phyloP scores from a whole-genome alignment of 2,797 vertebrate genomes.

The Gambusia yucatana region DNA sequence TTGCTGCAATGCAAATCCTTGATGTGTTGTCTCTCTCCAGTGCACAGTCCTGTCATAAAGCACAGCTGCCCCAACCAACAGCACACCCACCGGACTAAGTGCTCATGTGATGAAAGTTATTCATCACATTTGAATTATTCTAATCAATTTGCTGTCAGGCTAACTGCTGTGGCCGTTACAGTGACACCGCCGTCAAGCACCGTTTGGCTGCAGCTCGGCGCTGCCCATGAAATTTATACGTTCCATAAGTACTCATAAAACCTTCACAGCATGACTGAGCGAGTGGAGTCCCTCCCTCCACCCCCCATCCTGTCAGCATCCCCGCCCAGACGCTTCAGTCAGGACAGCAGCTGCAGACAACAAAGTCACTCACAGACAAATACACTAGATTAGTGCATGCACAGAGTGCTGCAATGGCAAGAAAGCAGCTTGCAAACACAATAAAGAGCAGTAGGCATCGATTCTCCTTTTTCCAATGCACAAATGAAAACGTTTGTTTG shows the following conservation, averaged over 20 bases:
- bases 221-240: slow-evolving; percentile 82
- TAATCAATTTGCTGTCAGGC: slow-evolving; percentile 97
- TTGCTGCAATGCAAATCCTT: slow-evolving; percentile 63
- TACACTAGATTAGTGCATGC: slow-evolving; percentile 63
- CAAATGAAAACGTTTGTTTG: slow-evolving; percentile 42
- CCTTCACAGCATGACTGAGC: slow-evolving; percentile 91
- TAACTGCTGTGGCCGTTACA: slow-evolving; percentile 88
- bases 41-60: slow-evolving; percentile 72
- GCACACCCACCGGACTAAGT: slow-evolving; percentile 65
- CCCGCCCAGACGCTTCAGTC: slow-evolving; percentile 41
- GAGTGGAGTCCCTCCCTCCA: slow-evolving; percentile 33
- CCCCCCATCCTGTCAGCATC: slow-evolving; percentile 33
- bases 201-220: slow-evolving; percentile 87
- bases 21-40: slow-evolving; percentile 72
- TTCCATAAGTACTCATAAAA: slow-evolving; percentile 84
- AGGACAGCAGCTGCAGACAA: slow-evolving; percentile 55
- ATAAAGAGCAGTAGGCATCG: slow-evolving; percentile 51
- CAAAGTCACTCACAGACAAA: slow-evolving; percentile 65
- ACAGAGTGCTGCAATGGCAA: slow-evolving; percentile 46
- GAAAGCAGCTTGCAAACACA: slow-evolving; percentile 67
- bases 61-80: slow-evolving; percentile 64
- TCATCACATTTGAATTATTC: slow-evolving; percentile 96
- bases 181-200: slow-evolving; percentile 86
- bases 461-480: slow-evolving; percentile 29
- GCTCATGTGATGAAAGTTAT: slow-evolving; percentile 92